These are phyloP conservation scores for Catostylus mosaicus DNA, from an alignment of 30 jellyfish, hydroid and myxozoan genomes.

Conservation along the genomic window DNA sequence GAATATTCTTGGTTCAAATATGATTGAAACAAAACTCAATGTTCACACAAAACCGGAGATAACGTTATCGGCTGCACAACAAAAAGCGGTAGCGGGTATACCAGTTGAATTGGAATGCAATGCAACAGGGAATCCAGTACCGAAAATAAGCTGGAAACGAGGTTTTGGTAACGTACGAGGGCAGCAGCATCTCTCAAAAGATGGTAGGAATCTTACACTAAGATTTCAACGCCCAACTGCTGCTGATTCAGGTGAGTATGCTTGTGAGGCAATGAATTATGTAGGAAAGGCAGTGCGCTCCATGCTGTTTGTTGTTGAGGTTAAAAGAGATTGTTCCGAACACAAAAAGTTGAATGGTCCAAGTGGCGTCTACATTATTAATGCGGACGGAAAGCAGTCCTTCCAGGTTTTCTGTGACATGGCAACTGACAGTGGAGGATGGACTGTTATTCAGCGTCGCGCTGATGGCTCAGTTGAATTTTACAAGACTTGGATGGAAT, in stretches of 20 bases:
- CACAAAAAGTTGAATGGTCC: background rate
- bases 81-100: background rate
- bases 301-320: background rate
- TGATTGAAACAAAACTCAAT: constrained; percentile 3
- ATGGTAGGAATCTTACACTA: background rate
- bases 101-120: constrained; percentile 1
- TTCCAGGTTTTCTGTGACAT: constrained; percentile 30
- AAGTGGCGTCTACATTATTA: constrained; percentile 24
- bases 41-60: constrained; percentile 46
- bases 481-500: constrained; percentile 18
- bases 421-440: constrained; percentile 39
- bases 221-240: background rate
- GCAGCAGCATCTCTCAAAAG: constrained; percentile 5
- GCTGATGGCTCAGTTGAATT: constrained; percentile 47
- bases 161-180: background rate
- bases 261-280: constrained; percentile 21
- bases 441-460: constrained; percentile 63
- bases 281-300: background rate
- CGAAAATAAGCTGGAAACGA: constrained; percentile 26
- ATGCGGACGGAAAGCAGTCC: constrained; percentile 30
- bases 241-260: background rate
- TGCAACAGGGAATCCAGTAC: constrained; percentile 45
- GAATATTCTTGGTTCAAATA: constrained; percentile 25
- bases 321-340: constrained; percentile 3
- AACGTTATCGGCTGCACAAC: background rate